Conservation (phyloP, 2,113 vertebrate species). For the Todiramphus saurophagus region DNA sequence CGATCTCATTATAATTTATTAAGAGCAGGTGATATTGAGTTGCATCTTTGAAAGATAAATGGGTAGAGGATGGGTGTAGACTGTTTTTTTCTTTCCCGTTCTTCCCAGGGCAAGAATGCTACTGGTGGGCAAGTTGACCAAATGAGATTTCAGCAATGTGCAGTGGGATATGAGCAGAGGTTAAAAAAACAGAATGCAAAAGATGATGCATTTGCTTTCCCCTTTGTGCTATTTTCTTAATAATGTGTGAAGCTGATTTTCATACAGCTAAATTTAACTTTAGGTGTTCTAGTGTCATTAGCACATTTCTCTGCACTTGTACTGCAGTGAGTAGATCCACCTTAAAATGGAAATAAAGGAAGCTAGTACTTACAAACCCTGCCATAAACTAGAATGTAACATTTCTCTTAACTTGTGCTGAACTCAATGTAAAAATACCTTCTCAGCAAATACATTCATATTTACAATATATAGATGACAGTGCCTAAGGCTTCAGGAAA, state of each 20-base stretch:
- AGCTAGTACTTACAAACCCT: conserved; percentile 30
- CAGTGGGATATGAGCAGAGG: neutral
- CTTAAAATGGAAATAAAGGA: conserved; percentile 16
- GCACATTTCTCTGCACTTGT: neutral
- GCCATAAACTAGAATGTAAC: conserved; percentile 10
- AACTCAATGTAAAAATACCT: conserved; percentile 55
- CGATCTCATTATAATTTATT: neutral
- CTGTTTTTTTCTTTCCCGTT: neutral
- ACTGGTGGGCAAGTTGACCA: neutral
- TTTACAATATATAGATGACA: conserved; percentile 13
- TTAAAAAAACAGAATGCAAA: neutral
- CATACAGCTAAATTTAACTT: conserved; percentile 10
- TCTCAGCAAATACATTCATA: conserved; percentile 29
- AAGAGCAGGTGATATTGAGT: neutral
- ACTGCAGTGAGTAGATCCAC: neutral
- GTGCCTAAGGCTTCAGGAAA: conserved; percentile 7
- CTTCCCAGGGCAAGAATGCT: neutral
- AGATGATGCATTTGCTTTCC: neutral
- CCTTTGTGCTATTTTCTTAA: neutral
- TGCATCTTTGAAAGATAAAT: neutral
- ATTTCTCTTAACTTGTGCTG: conserved; percentile 39
- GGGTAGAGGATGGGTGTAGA: neutral
- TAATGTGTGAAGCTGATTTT: neutral
- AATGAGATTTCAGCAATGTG: neutral
- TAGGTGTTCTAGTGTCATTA: neutral